These are phyloP conservation scores for Notodonta dromedarius DNA, from an alignment of 2,888 invertebrate genomes.

Conservation along the genomic window DNA sequence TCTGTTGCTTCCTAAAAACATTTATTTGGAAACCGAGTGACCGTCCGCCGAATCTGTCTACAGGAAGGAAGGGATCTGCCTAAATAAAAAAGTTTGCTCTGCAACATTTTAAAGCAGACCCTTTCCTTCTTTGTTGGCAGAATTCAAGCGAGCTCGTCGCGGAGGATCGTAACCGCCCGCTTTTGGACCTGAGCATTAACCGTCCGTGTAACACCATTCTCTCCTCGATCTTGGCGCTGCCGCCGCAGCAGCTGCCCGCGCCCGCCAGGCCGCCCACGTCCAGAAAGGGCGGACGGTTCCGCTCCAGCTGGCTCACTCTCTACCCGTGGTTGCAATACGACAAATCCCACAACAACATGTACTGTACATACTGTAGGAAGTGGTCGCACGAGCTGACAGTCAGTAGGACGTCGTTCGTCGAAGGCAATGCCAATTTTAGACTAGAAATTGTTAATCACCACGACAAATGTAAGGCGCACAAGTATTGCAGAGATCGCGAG, in stretches of 20 bases:
- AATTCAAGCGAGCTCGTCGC: conserved; percentile 49
- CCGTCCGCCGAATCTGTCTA: conserved; percentile 37
- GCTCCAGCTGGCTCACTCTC: conserved; percentile 87
- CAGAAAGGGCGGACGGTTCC: conserved; percentile 87
- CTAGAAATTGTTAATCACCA: conserved; percentile 92
- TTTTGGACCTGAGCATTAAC: conserved; percentile 48
- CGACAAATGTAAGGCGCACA: conserved; percentile 91
- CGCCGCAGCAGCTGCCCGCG: conserved; percentile 61
- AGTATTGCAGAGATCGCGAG: conserved; percentile 85
- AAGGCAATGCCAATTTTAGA: conserved; percentile 90
- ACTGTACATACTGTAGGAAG: conserved; percentile 88
- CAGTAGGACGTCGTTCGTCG: conserved; percentile 91
- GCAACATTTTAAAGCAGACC: conserved; percentile 67
- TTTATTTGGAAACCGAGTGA: conserved; percentile 11
- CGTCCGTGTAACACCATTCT: conserved; percentile 46
- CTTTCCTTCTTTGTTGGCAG: conserved; percentile 89
- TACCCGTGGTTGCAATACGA: conserved; percentile 91
- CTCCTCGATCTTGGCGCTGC: conserved; percentile 54
- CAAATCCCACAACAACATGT: conserved; percentile 87
- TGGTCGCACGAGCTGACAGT: conserved; percentile 87
- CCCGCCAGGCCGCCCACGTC: conserved; percentile 24
- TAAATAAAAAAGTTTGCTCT: conserved; percentile 26
- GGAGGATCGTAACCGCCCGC: conserved; percentile 44
- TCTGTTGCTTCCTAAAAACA: conserved; percentile 42
- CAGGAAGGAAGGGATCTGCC: conserved; percentile 82